These are phyloP conservation scores for Azemiops feae DNA, from an alignment of 2,113 vertebrate genomes.

Conservation along the genomic window DNA sequence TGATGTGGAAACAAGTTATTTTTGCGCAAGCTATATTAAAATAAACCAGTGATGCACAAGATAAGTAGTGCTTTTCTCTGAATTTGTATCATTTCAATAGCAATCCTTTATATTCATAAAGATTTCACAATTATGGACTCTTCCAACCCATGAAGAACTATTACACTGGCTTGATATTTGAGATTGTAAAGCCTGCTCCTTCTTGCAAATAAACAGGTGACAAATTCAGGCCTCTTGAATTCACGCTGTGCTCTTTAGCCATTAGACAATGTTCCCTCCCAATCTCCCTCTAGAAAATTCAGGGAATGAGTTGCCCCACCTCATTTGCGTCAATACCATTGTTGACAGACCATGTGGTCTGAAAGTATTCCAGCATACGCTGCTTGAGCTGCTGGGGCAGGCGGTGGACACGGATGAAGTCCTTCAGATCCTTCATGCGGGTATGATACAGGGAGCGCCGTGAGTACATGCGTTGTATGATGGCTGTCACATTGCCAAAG, in stretches of 20 bases:
- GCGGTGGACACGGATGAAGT: conserved; percentile 92
- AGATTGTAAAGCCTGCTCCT: neutral
- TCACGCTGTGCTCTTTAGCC: neutral
- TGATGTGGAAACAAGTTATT: neutral
- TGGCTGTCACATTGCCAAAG: conserved; percentile 95
- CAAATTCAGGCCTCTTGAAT: neutral
- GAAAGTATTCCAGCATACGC: conserved; percentile 95
- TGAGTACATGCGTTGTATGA: conserved; percentile 98
- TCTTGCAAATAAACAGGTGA: neutral
- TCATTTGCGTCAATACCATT: conserved; percentile 94
- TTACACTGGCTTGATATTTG: neutral
- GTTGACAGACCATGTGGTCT: conserved; percentile 97
- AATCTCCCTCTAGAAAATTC: neutral
- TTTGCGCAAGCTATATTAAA: neutral
- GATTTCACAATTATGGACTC: neutral
- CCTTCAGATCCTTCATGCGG: conserved; percentile 95
- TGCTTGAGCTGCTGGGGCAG: conserved; percentile 94
- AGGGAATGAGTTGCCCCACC: conserved; percentile 63
- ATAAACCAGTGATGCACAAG: neutral
- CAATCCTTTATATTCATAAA: neutral
- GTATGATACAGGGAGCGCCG: conserved; percentile 95
- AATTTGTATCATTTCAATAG: neutral
- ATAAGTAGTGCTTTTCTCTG: too few relatives aligned
- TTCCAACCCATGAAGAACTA: neutral
- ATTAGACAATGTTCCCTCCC: neutral